Percentiles rank a stretch among this genome's conserved stretches.
Conservation (phyloP, 2,113 vertebrate species). For the Dromiciops gliroides region DNA sequence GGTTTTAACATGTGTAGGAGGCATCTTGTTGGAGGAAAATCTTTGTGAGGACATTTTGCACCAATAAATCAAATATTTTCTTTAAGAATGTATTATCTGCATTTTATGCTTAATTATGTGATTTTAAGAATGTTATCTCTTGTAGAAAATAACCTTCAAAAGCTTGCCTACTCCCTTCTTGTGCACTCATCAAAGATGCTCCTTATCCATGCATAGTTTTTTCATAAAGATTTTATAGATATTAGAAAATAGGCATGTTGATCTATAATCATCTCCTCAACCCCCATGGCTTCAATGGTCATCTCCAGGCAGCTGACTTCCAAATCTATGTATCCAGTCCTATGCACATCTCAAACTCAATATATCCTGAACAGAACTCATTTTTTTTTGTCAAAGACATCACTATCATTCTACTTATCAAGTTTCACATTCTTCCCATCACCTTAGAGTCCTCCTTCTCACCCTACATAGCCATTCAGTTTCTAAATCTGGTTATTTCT, state of each 20-base stretch:
- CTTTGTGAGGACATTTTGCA: background rate
- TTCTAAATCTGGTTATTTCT: background rate
- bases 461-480: background rate
- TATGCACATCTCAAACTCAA: background rate
- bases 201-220: background rate
- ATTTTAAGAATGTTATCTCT: background rate
- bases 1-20: background rate
- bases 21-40: background rate
- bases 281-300: background rate
- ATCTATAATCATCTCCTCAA: background rate
- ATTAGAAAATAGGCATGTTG: background rate
- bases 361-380: background rate
- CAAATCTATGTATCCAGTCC: background rate
- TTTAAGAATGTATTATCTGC: background rate
- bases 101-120: background rate
- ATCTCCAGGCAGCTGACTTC: background rate
- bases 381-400: background rate
- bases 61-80: background rate
- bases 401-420: background rate
- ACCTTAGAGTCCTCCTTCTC: background rate
- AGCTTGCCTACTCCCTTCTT: background rate
- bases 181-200: background rate
- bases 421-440: background rate
- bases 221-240: background rate
- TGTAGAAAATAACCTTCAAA: background rate